Evolutionary conservation across 2,797 vertebrate species (phyloP), one percentile per base, ranked within the genome.

Genomic region (Cyclopterus lumpus): DNA sequence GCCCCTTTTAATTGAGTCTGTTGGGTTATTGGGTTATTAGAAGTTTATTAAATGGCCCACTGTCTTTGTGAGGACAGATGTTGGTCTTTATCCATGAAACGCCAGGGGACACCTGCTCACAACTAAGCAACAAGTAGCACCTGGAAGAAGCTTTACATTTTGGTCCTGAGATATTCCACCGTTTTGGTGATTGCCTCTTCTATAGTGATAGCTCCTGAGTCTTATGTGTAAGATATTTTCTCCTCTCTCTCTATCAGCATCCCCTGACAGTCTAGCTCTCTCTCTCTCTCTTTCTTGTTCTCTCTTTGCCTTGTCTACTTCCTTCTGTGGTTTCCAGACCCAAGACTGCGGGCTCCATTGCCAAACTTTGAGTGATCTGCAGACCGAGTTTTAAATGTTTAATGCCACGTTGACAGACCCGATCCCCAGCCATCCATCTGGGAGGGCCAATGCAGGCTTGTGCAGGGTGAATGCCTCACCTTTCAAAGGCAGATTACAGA

Each of bases 321-420:
- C 66, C 64, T 76, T 73, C 49, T 74, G 69, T 75, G 81, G 71
- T 74, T 86, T 75, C 61, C 48, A 66, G 55, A 42, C 66, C 46
- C 36, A 51, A 53, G 73, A 55, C 80, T 60, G 64, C 63, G 58
- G 61, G 59, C 79, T 89, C 84, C 64, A 80, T 87, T 83, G 74
- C 86, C 80, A 81, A 77, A 81, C 78, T 72, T 75, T 55, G 10
- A 86, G 84, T 68, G 73, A 88, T 88, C 79, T 76, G 71, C 81
- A 79, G 78, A 51, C 69, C 0, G 20, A 65, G 73, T 88, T 89
- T 86, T 92, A 86, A 92, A 93, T 91, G 82, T 92, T 91, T 93
- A 92, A 93, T 92, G 89, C 62, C 32, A 24, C 68, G 64, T 75
- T 82, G 89, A 91, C 85, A 86, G 82, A 78, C 49, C 59, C 14